Evolutionary conservation across 2,888 invertebrate genomes (phyloP), one percentile per base, ranked within the genome.

Genomic region (Baronia brevicornis): DNA sequence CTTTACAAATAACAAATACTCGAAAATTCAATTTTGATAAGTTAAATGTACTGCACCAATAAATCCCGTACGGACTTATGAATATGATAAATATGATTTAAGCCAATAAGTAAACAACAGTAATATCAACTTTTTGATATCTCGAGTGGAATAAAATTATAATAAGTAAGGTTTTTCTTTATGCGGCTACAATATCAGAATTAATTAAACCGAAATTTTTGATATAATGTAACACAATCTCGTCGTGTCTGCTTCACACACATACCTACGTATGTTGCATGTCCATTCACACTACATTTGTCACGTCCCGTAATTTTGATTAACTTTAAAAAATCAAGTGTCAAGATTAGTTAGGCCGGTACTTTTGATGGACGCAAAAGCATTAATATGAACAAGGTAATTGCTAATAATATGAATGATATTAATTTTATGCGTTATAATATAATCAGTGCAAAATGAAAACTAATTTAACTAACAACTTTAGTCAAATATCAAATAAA

Each of bases 391-490:
- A 43, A 46, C 43, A 58, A 52, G 47, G 51, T 64, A 52, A 73
- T 74, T 67, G 74, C 71, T 79, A 74, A 75, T 75, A 77, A 74
- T 69, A 68, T 53, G 46, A 62, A 61, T 73, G 77, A 70, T 71
- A 68, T 55, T 53, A 32, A 32, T 28, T 38, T 33, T 33, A 57
- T 56, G 43, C 50, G 50, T 55, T 47, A 50, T 46, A 47, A 51
- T 44, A 38, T 52, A 53, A 58, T 54, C 50, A 23, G 46, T 36
- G 34, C 38, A 49, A 51, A 52, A 53, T 49, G 38, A 46, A 38
- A 37, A 47, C 45, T 46, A 50, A 57, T 56, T 48, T 51, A 42
- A 28, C n/a, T n/a, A n/a, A n/a, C n/a, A n/a, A n/a, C n/a, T n/a
- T n/a, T n/a, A n/a, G n/a, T n/a, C n/a, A n/a, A n/a, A n/a, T n/a